Evolutionary conservation across 2,797 vertebrate genomes (phyloP), one percentile per base, ranked within the genome.

Genomic region (Tamandua tetradactyla): DNA sequence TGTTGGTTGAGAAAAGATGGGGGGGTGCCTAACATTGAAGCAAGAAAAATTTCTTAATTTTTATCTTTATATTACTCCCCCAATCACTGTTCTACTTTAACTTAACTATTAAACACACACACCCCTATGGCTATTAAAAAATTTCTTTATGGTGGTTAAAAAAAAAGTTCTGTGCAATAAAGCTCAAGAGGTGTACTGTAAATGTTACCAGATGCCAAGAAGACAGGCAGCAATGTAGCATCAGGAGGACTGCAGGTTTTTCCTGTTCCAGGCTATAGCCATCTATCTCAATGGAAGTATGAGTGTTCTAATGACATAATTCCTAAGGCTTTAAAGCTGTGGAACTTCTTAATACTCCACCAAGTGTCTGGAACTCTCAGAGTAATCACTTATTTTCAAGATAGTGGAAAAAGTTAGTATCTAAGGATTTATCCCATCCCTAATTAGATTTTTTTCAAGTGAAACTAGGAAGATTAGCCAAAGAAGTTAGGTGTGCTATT

Each of bases 11-110:
- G 52, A 85, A 92, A 93, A 35, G 79, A 91, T 37, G 25, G 25
- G 30, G 30, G 55, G 40, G 10, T 66, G 27, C 96, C 62, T 78
- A 14, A 71, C 52, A 74, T 0, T 84, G 37, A 84, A 44, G 44
- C 40, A 49, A 74, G 7, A 30, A 81, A 90, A 71, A 61, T 66
- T 14, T 74, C 25, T 78, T 74, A 72, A 87, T 80, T 89, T 95
- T 81, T 94, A 89, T 82, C 47, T 93, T 64, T 87, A 49, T 4
- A 91, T 55, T 87, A 96, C 13, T 92, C 25, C 25, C 40, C 40
- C 18, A 85, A 49, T 69, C 37, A 88, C 47, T 89, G 49, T 62
- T 71, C 55, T 87, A 68, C 49, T 83, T 93, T 30, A 93, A 59
- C 59, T 47, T 32, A 49, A 75, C 5, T 49, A 75, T 49, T 49